Conservation (phyloP, 2,113 vertebrate species). For the Eurystomus gularis region DNA sequence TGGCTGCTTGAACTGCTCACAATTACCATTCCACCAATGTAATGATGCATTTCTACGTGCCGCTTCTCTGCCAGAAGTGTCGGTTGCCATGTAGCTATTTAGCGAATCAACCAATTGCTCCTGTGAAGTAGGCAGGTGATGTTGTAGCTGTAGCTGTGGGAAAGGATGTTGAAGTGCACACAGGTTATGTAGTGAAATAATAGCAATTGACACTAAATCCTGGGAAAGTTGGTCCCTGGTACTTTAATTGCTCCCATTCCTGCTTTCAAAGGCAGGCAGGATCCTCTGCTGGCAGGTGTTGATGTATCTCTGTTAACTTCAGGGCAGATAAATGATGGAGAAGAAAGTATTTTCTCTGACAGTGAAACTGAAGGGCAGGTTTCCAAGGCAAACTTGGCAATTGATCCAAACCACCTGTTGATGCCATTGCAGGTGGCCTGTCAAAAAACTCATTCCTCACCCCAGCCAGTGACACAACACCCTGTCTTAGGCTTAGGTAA, state of each 20-base stretch:
- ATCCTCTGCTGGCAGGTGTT: background rate
- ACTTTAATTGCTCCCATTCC: background rate
- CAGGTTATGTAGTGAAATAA: background rate
- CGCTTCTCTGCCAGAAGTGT: background rate
- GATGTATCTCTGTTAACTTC: background rate
- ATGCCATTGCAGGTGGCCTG: background rate
- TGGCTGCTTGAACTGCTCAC: background rate
- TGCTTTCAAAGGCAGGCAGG: background rate
- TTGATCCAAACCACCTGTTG: background rate
- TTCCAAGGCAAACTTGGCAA: background rate
- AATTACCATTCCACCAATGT: background rate
- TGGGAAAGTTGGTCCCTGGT: background rate
- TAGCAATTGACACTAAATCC: background rate
- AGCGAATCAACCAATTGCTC: background rate
- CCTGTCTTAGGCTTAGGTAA: background rate
- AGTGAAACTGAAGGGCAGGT: background rate
- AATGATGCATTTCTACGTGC: rapidly evolving
- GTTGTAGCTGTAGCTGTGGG: background rate
- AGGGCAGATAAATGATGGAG: background rate
- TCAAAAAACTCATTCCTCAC: background rate
- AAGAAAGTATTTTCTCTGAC: background rate
- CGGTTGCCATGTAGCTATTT: background rate
- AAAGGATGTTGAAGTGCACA: background rate
- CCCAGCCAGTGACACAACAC: background rate
- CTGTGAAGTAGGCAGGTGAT: background rate